Evolutionary conservation across 2,888 invertebrate species (phyloP), one percentile per base, ranked within the genome.

Genomic region (Drosophila paranaensis): DNA sequence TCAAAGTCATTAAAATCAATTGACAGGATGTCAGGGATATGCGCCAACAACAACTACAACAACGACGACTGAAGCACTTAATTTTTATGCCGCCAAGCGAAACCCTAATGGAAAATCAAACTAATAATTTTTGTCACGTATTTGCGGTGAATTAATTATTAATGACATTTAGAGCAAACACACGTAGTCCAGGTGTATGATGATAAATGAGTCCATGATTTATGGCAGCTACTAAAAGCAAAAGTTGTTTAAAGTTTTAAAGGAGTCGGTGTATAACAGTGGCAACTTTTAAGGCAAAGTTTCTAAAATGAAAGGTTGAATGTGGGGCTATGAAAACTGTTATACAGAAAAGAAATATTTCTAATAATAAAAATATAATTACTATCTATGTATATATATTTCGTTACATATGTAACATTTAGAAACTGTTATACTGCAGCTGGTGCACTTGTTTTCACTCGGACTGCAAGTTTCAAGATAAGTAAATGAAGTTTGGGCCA

Each of bases 51-150:
- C 48, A n/a, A 9, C 60, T 46, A 10, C 27, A 27, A 27, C 2
- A 27, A 27, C 27, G 3, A 27, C 27, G 6, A 2, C 45, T 50
- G 50, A 16, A 48, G 43, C 53, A 14, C 25, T 20, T 27, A 61
- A 35, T 46, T 20, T 53, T 30, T n/a, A 57, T 53, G 25, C 6
- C 27, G 25, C 55, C 14, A 53, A 42, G 50, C 53, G 60, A 20
- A 46, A 14, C 8, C 5, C 39, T 42, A 72, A 72, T 72, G 60
- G 58, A 62, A 71, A 68, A 56, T 74, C 69, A 71, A 68, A 68
- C 77, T 78, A 63, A 64, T 45, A 6, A 78, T 81, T 76, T 78
- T 77, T 66, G 76, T 81, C 87, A 85, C 84, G 87, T 83, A 58
- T 46, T 58, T 60, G 63, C 48, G 64, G 65, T 67, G 84, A 71